Percentiles rank a stretch among this genome's conserved stretches.
These are phyloP conservation scores for Monomorium pharaonis DNA, from an alignment of 1,140 invertebrate genomes.

Conservation along the genomic window DNA sequence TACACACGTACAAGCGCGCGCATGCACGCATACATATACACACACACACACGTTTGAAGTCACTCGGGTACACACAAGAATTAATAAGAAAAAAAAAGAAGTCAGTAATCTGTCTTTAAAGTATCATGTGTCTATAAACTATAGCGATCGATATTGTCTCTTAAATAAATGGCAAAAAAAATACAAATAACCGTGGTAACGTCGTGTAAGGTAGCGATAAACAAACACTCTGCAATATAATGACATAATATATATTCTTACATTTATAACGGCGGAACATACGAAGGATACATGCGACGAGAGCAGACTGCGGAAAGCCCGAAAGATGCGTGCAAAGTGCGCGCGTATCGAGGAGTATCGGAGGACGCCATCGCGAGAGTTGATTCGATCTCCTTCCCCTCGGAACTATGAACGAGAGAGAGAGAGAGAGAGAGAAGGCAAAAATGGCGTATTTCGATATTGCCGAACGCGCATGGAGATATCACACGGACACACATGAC, in stretches of 20 bases:
- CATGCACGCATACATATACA: conserved; percentile 39
- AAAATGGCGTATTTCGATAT: conserved; percentile 3
- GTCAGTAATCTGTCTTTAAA: conserved; percentile 81
- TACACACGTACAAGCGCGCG: conserved; percentile 54
- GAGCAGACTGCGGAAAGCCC: conserved; percentile 40
- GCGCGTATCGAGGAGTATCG: conserved; percentile 46
- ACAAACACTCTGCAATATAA: conserved; percentile 76
- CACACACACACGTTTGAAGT: conserved; percentile 62
- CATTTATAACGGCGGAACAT: conserved; percentile 70
- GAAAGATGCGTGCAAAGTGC: background rate
- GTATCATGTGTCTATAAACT: conserved; percentile 84
- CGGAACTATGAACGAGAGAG: conserved; percentile 8
- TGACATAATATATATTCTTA: conserved; percentile 81
- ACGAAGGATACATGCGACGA: background rate
- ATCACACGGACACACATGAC: conserved; percentile 11
- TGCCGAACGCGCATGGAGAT: conserved; percentile 6
- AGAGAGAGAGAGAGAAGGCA: background rate
- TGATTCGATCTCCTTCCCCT: background rate
- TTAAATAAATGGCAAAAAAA: conserved; percentile 80
- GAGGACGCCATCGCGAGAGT: conserved; percentile 5
- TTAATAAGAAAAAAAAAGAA: conserved; percentile 71
- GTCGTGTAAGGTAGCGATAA: conserved; percentile 81
- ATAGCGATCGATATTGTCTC: conserved; percentile 83
- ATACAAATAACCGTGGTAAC: conserved; percentile 79
- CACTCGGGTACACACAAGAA: conserved; percentile 62